Percentiles rank a stretch among this genome's conserved stretches.
Evolutionary conservation across 2,797 vertebrate genomes (phyloP).

Genomic region (Acanthis flammea): DNA sequence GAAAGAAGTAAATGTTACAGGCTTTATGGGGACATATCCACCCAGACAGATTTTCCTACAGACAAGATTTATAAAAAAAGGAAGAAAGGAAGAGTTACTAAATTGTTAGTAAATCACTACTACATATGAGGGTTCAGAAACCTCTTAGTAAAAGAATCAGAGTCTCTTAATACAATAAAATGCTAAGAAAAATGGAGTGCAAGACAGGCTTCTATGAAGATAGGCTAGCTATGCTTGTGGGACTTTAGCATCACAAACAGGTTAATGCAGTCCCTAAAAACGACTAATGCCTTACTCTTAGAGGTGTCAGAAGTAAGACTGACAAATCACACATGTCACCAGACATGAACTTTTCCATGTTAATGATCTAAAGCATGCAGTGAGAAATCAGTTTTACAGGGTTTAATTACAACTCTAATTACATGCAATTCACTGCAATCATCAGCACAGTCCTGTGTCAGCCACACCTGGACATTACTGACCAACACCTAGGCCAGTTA

Average conservation of each 20-base stretch:
- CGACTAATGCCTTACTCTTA: neutral
- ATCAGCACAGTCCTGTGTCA: neutral
- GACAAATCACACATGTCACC: neutral
- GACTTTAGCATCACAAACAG: slow-evolving; percentile 32
- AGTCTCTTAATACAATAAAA: slow-evolving; percentile 35
- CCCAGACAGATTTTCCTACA: neutral
- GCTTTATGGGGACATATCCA: neutral
- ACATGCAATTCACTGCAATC: neutral
- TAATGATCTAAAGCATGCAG: neutral
- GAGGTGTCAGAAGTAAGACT: neutral
- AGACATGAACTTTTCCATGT: neutral
- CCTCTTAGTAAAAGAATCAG: neutral
- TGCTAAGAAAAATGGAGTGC: slow-evolving; percentile 43
- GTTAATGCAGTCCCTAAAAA: neutral
- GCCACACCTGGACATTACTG: neutral
- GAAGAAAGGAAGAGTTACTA: neutral
- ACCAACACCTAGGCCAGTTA: neutral
- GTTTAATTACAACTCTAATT: slow-evolving; percentile 26
- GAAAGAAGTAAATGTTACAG: neutral
- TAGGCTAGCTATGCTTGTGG: neutral
- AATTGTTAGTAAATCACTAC: neutral
- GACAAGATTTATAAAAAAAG: neutral
- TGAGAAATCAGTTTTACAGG: neutral
- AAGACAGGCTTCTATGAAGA: neutral
- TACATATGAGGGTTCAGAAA: neutral